A percentile compares a stretch with the other conserved stretches of the same genome.
These are phyloP conservation scores for Corythoichthys intestinalis DNA, from an alignment of 2,113 vertebrate genomes.

Conservation along the genomic window DNA sequence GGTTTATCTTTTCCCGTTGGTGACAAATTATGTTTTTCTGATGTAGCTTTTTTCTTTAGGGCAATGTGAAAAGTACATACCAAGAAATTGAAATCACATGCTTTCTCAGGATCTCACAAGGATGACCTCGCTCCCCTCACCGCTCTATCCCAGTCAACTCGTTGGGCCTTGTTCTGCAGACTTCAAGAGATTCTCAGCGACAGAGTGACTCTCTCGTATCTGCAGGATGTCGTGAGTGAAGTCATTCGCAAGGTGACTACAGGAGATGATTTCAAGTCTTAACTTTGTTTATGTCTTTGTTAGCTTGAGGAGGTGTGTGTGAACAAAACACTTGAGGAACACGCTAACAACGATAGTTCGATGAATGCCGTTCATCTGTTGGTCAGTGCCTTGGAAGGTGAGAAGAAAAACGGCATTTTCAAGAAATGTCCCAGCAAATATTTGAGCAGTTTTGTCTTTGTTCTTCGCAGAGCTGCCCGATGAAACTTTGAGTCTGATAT, in stretches of 20 bases:
- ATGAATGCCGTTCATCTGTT: slow-evolving; percentile 74
- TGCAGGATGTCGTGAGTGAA: slow-evolving; percentile 77
- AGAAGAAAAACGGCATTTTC: slow-evolving; percentile 10
- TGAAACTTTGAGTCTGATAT: slow-evolving; percentile 67
- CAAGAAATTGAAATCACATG: not conserved
- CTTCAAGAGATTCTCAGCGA: slow-evolving; percentile 66
- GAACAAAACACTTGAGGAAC: slow-evolving; percentile 34
- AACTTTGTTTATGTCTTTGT: not conserved
- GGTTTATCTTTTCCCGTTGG: too few relatives aligned
- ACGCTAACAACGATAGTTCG: slow-evolving; percentile 21
- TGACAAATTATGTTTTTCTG: too few relatives aligned
- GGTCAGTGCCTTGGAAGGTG: slow-evolving; percentile 84
- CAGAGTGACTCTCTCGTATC: slow-evolving; percentile 57
- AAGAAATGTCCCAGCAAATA: not conserved
- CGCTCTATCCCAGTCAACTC: slow-evolving; percentile 27
- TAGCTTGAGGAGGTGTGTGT: slow-evolving; percentile 74
- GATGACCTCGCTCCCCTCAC: slow-evolving; percentile 69
- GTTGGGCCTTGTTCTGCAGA: slow-evolving; percentile 49
- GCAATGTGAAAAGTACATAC: not conserved
- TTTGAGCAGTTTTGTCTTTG: not conserved
- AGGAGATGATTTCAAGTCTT: not conserved
- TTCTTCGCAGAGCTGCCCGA: slow-evolving; percentile 76
- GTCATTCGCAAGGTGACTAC: not conserved
- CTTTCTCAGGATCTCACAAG: slow-evolving; percentile 42
- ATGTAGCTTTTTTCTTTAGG: not conserved